A percentile compares a stretch with the other conserved stretches of the same genome.
Evolutionary conservation across 2,113 vertebrate species (phyloP).

Genomic region (Mesocricetus auratus): DNA sequence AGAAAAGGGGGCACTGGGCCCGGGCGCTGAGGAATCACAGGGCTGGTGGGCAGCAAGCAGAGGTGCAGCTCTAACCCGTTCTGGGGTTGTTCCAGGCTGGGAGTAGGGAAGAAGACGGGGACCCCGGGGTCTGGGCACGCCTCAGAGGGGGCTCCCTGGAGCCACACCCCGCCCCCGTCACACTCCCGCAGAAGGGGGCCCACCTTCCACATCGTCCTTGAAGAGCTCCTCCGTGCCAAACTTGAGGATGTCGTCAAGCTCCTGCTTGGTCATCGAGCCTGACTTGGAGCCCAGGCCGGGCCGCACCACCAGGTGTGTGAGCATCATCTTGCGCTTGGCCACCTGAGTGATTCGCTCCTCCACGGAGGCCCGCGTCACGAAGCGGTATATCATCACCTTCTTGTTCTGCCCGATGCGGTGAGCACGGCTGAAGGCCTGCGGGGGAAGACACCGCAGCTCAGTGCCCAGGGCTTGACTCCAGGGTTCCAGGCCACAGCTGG

Average conservation of each 20-base stretch:
- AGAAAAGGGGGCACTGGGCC: background rate
- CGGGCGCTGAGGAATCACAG: background rate
- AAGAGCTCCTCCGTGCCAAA: conserved; percentile 99
- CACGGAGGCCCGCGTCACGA: conserved; percentile 96
- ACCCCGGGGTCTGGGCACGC: accelerated
- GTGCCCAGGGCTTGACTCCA: too few species aligned
- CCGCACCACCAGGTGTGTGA: conserved; percentile 97
- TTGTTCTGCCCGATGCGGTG: conserved; percentile 98
- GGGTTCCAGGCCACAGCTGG: background rate
- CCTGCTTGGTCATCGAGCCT: conserved; percentile 99
- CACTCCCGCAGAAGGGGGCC: background rate
- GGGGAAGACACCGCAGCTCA: too few species aligned
- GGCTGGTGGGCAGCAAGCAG: background rate
- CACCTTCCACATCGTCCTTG: conserved; percentile 97
- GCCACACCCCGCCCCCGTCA: too few species aligned
- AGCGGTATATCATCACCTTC: conserved; percentile 99
- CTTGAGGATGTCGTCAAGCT: conserved; percentile 98
- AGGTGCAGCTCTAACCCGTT: background rate
- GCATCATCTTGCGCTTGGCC: conserved; percentile 99
- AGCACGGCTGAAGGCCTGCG: conserved; percentile 97
- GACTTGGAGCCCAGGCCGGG: conserved; percentile 98
- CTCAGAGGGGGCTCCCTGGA: background rate
- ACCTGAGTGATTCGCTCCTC: conserved; percentile 99
- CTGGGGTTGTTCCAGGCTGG: background rate
- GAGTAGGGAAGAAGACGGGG: background rate